A percentile compares a stretch with the other conserved stretches of the same genome.
Evolutionary conservation across 2,888 invertebrate genomes (phyloP).

Genomic region (Dynastes tityus): DNA sequence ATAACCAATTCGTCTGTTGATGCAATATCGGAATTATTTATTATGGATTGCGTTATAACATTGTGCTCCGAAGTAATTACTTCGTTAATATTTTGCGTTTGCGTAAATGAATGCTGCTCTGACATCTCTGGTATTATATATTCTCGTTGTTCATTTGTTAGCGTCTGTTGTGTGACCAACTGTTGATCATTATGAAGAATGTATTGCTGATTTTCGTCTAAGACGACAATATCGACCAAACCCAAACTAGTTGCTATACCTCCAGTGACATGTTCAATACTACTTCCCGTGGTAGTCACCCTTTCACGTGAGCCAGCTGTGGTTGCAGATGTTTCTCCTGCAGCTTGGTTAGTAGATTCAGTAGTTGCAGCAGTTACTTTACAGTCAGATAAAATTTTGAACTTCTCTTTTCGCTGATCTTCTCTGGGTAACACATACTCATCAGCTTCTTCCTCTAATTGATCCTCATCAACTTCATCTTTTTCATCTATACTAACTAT

Average conservation of each 20-base stretch:
- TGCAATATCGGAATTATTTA: conserved; percentile 70
- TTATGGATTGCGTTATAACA: conserved; percentile 63
- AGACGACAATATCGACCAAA: conserved; percentile 73
- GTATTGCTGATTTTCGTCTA: conserved; percentile 76
- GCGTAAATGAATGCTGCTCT: conserved; percentile 61
- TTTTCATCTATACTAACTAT: conserved; percentile 74
- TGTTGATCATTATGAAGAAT: conserved; percentile 69
- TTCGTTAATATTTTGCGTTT: conserved; percentile 65
- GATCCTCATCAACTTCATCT: conserved; percentile 73
- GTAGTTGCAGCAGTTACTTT: conserved; percentile 21
- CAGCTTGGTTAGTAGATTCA: conserved; percentile 7
- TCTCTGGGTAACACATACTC: conserved; percentile 28
- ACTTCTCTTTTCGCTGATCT: conserved; percentile 40
- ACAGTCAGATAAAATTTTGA: conserved; percentile 41
- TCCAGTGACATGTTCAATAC: conserved; percentile 71
- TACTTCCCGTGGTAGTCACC: conserved; percentile 15
- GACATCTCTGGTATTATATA: conserved; percentile 69
- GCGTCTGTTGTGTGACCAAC: conserved; percentile 53
- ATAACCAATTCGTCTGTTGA: conserved; percentile 76
- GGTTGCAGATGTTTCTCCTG: neutral
- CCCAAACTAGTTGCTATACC: conserved; percentile 75
- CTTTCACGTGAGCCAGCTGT: neutral
- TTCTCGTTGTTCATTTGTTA: conserved; percentile 60
- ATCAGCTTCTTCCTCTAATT: conserved; percentile 58
- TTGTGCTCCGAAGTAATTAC: conserved; percentile 58